Percentiles rank a stretch among this genome's conserved stretches.
These are phyloP conservation scores for Drosophila ficusphila DNA, from an alignment of 1,140 invertebrate species.

Conservation along the genomic window DNA sequence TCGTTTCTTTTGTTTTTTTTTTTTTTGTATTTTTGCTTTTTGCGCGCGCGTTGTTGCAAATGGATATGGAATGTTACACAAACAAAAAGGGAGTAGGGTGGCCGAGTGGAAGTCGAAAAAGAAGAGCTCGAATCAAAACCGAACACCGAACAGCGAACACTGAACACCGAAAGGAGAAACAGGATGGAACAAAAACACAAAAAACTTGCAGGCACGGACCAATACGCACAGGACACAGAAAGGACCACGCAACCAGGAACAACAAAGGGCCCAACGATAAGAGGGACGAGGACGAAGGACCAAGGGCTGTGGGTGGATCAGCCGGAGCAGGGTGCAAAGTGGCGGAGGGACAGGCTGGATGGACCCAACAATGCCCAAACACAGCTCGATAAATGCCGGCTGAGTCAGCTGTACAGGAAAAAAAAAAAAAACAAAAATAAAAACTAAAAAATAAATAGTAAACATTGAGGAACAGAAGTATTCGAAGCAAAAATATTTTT, in stretches of 20 bases:
- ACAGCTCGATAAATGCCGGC: conserved; percentile 21
- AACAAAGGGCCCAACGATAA: conserved; percentile 40
- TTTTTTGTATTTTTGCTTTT: too few species aligned
- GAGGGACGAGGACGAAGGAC: neutral
- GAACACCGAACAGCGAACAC: conserved; percentile 27
- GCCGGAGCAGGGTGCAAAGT: neutral
- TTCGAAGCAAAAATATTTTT: too few species aligned
- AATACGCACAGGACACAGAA: conserved; percentile 46
- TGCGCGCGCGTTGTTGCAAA: conserved; percentile 65
- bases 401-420: conserved; percentile 24
- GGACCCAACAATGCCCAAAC: conserved; percentile 28
- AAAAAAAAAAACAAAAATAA: neutral
- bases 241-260: conserved; percentile 40
- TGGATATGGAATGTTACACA: conserved; percentile 80
- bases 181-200: conserved; percentile 13
- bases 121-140: conserved; percentile 44
- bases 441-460: too few species aligned
- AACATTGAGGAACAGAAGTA: too few species aligned
- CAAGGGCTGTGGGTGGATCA: conserved; percentile 1
- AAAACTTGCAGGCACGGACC: conserved; percentile 22
- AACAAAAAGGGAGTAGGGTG: conserved; percentile 54
- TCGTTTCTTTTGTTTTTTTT: conserved; percentile 12
- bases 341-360: neutral
- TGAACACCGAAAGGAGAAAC: conserved; percentile 27
- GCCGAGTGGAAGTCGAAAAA: conserved; percentile 54